phyloP scores from a whole-genome alignment of 2,113 vertebrate species.

The Rhabdomys dilectus region DNA sequence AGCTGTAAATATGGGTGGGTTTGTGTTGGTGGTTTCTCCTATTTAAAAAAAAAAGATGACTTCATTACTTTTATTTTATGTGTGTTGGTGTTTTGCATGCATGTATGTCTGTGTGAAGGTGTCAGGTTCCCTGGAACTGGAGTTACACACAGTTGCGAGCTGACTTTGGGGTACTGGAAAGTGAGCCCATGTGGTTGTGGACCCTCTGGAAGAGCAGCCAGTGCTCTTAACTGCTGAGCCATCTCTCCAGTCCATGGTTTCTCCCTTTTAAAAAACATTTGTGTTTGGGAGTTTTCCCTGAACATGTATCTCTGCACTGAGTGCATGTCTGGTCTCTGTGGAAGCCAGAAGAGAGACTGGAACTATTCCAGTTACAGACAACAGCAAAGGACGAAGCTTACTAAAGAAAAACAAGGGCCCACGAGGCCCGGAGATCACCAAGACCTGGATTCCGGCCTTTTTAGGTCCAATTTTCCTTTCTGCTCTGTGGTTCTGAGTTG shows the following conservation, averaged over 20 bases:
- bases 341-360: background rate
- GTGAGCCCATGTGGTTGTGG: background rate
- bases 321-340: background rate
- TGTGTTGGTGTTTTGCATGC: background rate
- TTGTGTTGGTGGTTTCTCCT: background rate
- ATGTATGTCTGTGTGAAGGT: background rate
- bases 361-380: background rate
- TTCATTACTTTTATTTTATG: background rate
- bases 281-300: background rate
- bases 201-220: background rate
- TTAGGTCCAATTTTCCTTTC: background rate
- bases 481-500: background rate
- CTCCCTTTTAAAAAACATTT: background rate
- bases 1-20: background rate
- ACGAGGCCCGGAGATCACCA: background rate
- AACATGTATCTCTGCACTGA: background rate
- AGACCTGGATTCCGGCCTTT: background rate
- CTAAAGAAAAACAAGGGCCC: slow-evolving; percentile 12
- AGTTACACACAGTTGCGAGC: background rate
- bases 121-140: background rate
- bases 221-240: background rate
- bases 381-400: background rate
- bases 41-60: background rate
- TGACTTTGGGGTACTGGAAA: background rate
- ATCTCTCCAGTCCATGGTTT: background rate